These are phyloP conservation scores for Orchesella flavescens DNA, from an alignment of 2,888 invertebrate species.

Conservation along the genomic window DNA sequence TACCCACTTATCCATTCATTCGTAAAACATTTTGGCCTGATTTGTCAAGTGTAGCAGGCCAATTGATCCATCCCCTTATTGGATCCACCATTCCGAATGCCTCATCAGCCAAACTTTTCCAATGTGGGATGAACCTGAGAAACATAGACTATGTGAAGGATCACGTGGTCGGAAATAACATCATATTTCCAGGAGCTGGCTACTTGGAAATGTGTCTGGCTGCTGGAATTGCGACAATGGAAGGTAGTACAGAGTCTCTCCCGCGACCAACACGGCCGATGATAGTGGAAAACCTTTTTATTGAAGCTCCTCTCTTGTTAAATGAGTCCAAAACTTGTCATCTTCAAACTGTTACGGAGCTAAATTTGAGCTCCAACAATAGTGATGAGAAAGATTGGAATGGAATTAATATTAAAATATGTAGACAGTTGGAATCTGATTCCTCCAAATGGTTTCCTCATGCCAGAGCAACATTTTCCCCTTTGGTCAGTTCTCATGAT, in stretches of 20 bases:
- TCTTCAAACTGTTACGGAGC: conserved; percentile 5
- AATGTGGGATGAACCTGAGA: conserved; percentile 4
- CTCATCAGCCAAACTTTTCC: conserved; percentile 5
- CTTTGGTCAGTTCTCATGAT: not conserved
- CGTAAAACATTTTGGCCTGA: conserved; percentile 12
- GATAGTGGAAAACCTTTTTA: not conserved
- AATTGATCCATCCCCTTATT: conserved; percentile 30
- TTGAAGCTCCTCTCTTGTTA: conserved; percentile 23
- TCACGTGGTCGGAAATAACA: conserved; percentile 34
- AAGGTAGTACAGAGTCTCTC: not conserved
- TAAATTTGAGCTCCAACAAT: too few relatives aligned
- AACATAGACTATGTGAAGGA: conserved; percentile 41
- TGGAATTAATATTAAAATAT: too few relatives aligned
- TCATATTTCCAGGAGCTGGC: conserved; percentile 53
- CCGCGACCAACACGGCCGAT: not conserved
- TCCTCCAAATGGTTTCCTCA: not conserved
- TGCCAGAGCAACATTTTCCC: not conserved
- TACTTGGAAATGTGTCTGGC: conserved; percentile 45
- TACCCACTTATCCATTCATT: conserved; percentile 27
- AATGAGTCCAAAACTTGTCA: not conserved
- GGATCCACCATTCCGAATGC: conserved; percentile 27
- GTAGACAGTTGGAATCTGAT: too few relatives aligned
- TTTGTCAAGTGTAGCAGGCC: too few relatives aligned
- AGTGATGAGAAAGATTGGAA: too few relatives aligned
- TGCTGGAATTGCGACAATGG: conserved; percentile 19